phyloP scores from a whole-genome alignment of 2,888 invertebrate species.

The Drosophila yooni region DNA sequence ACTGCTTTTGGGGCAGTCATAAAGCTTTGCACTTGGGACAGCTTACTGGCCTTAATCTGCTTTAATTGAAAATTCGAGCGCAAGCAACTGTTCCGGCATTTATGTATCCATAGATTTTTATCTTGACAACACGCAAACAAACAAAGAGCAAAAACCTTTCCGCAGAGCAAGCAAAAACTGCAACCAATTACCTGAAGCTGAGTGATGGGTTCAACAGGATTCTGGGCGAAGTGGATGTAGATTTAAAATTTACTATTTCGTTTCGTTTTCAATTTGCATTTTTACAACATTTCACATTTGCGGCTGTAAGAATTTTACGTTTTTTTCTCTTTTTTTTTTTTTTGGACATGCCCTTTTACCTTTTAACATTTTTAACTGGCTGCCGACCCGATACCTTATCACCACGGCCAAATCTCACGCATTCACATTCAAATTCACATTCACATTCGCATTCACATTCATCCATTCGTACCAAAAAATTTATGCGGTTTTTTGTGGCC shows the following conservation, averaged over 20 bases:
- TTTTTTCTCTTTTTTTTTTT: background rate
- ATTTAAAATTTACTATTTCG: constrained; percentile 71
- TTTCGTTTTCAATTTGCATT: constrained; percentile 74
- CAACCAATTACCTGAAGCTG: constrained; percentile 21
- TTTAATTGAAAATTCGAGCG: constrained; percentile 68
- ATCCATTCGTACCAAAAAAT: constrained; percentile 64
- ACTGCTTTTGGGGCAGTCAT: constrained; percentile 22
- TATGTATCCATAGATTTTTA: constrained; percentile 25
- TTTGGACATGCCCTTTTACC: constrained; percentile 38
- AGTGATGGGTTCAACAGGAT: background rate
- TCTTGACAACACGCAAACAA: constrained; percentile 28
- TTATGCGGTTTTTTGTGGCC: constrained; percentile 62
- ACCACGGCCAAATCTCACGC: constrained; percentile 72
- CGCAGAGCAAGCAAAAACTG: constrained; percentile 27
- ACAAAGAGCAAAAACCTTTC: background rate
- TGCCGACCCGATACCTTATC: constrained; percentile 60
- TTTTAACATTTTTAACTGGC: constrained; percentile 43
- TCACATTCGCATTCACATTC: constrained; percentile 49
- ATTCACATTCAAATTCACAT: constrained; percentile 58
- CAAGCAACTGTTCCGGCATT: constrained; percentile 11
- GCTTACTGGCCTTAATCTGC: constrained; percentile 43
- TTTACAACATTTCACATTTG: constrained; percentile 62
- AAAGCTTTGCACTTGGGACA: constrained; percentile 23
- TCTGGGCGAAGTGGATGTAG: constrained; percentile 2
- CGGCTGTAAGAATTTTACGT: background rate